phyloP scores from a whole-genome alignment of 2,797 vertebrate species.

The Malacoraja senta region DNA sequence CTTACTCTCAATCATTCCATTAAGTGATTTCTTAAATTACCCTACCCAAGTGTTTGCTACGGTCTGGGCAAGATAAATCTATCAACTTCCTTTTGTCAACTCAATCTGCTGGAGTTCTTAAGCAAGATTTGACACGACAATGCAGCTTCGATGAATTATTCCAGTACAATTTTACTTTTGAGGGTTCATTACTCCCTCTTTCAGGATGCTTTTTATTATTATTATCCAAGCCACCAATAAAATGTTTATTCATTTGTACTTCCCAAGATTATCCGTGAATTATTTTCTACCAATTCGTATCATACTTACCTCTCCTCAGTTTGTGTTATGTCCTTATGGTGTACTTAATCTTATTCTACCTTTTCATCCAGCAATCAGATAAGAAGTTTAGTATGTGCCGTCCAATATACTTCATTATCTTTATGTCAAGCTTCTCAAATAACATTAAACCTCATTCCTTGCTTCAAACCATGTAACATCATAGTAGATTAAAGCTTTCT shows the following conservation, averaged over 20 bases:
- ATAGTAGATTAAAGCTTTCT: not conserved
- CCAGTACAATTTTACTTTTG: not conserved
- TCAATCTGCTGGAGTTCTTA: not conserved
- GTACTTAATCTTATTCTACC: not conserved
- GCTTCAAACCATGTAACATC: conserved; percentile 18
- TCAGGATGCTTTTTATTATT: not conserved
- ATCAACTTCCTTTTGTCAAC: not conserved
- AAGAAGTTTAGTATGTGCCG: not conserved
- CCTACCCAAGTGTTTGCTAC: not conserved
- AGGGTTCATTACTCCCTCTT: not conserved
- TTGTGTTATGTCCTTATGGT: not conserved
- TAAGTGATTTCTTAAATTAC: not conserved
- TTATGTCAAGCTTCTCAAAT: conserved; percentile 3
- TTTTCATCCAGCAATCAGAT: not conserved
- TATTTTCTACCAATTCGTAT: not conserved
- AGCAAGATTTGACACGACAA: not conserved
- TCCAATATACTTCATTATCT: not conserved
- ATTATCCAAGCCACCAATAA: not conserved
- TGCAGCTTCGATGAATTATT: not conserved
- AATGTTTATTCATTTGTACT: not conserved
- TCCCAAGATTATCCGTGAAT: not conserved
- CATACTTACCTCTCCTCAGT: not conserved
- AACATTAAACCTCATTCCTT: not conserved
- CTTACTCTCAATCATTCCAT: not conserved
- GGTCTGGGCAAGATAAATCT: not conserved